Base-by-base conservation (phyloP, 1,140 invertebrate species). In the Oryctes rhinoceros region DNA sequence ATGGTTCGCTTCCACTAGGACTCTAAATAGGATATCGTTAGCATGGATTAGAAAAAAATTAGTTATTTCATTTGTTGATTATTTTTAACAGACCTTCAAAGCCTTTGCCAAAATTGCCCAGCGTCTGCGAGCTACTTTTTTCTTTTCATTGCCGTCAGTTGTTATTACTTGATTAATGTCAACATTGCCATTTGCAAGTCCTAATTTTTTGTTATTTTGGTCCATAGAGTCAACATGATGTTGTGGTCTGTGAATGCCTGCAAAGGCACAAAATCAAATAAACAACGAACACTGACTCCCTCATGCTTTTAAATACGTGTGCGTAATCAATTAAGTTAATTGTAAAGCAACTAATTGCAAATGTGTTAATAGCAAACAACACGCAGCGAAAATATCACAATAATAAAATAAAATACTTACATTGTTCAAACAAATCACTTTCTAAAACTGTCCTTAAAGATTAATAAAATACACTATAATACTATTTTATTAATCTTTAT, bases 31-130 rank as follows among this genome's bases (percentile, higher is more conserved):
- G 74, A 78, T 82, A 82, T 82, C 49, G 24, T 30, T 67, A 74
- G 75, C 24, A 35, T 10, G 75, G 39, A 39, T 39, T 74, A 30
- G 48, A 49, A 78, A 76, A 77, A 80, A 35, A 11, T 47, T 15
- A 49, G 37, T 44, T 76, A 78, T 78, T 20, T 24, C 59, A 53
- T 78, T 35, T 76, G 75, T 53, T 44, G n/a, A 59, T 78, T 78
- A 78, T 78, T 78, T 78, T 78, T 78, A 80, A 82, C 79, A 83
- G 84, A 88, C 87, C 86, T 87, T 87, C 65, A 94, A 84, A 53
- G 93, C 93, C 77, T 91, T 91, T 15, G 93, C 93, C 78, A 94
- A 87, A 15, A 94, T 90, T 37, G 89, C 90, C 93, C 93, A 94
- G 83, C 93, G 90, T 82, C 91, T 90, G 78, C 92, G 89, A 4